Conservation (phyloP, 1,140 invertebrate genomes). For the Oncopodura yosiiana region DNA sequence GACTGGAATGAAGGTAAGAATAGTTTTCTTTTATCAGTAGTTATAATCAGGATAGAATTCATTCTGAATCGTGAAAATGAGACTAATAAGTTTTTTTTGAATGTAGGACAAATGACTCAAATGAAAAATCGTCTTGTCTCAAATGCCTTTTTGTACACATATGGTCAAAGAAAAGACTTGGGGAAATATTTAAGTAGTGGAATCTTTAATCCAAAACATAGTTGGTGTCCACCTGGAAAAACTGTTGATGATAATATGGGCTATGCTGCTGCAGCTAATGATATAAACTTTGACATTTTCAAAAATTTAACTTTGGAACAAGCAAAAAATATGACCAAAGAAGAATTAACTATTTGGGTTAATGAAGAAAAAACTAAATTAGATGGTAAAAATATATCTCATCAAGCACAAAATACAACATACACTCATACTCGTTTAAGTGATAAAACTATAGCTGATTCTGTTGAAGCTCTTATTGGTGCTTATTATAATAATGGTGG, state of each 20-base stretch:
- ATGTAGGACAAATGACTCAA: constrained; percentile 19
- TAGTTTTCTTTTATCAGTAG: no score
- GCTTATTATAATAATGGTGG: constrained; percentile 23
- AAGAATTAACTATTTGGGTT: neutral
- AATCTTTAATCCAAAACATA: constrained; percentile 21
- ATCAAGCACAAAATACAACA: constrained; percentile 2
- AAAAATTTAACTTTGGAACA: no score
- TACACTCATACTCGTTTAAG: constrained; percentile 11
- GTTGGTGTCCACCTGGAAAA: constrained; percentile 17
- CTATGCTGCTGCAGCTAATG: neutral
- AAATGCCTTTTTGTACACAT: constrained; percentile 16
- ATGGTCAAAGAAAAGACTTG: constrained; percentile 6
- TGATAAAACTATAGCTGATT: constrained; percentile 29
- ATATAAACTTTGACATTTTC: constrained; percentile 1
- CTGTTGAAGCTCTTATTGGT: constrained; percentile 31
- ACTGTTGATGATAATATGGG: neutral
- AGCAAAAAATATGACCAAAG: neutral
- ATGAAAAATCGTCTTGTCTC: constrained; percentile 19
- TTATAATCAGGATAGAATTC: no score
- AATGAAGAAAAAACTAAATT: neutral
- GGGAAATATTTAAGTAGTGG: constrained; percentile 17
- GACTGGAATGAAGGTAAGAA: constrained; percentile 13
- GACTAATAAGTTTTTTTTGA: no score
- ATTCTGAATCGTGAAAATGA: no score
- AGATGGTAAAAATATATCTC: neutral